Base-by-base conservation (phyloP, 2,888 invertebrate genomes). In the Drosophila demipolita region DNA sequence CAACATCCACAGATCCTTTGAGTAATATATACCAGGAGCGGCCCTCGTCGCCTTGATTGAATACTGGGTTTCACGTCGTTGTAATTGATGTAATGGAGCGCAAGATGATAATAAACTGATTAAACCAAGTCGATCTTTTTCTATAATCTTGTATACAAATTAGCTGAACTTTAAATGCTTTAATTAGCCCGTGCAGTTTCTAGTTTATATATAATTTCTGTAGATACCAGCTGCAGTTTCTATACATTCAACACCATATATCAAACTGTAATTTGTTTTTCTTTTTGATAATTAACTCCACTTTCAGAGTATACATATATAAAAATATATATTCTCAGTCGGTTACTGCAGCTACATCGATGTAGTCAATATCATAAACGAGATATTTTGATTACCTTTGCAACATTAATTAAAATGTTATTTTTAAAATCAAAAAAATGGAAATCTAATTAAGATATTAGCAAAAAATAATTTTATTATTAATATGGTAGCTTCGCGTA, bases 1-100 rank as follows among this genome's bases (percentile, higher is more conserved):
- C 96, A 66, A 97, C 97, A 92, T 97, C 96, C 52, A 97, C 97
- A 8, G 96, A 96, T 52, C 97, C 97, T 89, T 96, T 95, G 64
- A 97, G 94, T 79, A 97, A 95, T 78, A 97, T 96, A 93, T 97
- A 97, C 97, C 97, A 97, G 52, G 96, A 96, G 82, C 96, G 95
- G 55, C 97, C 97, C 92, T 96, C 96, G 92, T 97, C 97, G 54
- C 97, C 97, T 94, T 97, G 96, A 92, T 96, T 96, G 92, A 97
- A 97, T 92, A 97, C 96, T 96, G 92, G 48, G 20, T 15, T 50
- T 40, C 45, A 42, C 59, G 62, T 52, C 48, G 66, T 76, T 71
- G 76, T 59, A 70, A 63, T 63, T 74, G n/a, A 26, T 64, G 38
- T 59, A 67, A 60, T 40, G 65, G 55, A 36, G 38, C 49, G 52